Base-by-base conservation (phyloP, 2,888 invertebrate species). In the Leptinotarsa juncta region DNA sequence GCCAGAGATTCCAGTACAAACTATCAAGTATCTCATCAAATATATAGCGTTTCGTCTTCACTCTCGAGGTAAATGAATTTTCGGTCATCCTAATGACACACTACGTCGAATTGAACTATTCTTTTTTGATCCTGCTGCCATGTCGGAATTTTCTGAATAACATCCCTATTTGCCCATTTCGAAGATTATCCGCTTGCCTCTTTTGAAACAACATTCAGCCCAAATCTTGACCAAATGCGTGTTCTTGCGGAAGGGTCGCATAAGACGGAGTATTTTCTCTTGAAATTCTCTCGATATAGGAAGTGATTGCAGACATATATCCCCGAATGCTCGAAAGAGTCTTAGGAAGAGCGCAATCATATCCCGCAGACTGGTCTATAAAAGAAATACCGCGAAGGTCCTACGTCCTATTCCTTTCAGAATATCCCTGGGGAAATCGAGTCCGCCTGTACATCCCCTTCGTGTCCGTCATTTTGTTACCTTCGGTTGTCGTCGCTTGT, bases 361-460 rank as follows among this genome's bases (percentile, higher is more conserved):
- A 62, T 62, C 62, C 62, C 42, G 62, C 65, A 62, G 26, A 65
- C 71, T 71, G 51, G 53, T 71, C 51, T 49, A 15, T 60, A 55
- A 55, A 71, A 71, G 66, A 60, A 71, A 71, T 66, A 55, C 71
- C 66, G 49, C 53, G 55, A 71, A 48, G 66, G 66, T 60, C 67
- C 70, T 60, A 60, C 60, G 55, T 70, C 70, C 50, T 42, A 26
- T 57, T 66, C 60, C 70, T 66, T 74, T 65, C 42, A 65, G 71
- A 55, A 55, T 50, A 26, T 68, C 74, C 51, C 60, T 65, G 60
- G 74, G 74, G 74, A 74, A 74, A 74, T 74, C 74, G 74, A 74
- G 70, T 71, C 72, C 62, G 53, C 55, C 74, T 32, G 74, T 66
- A 75, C 62, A 65, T 49, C 62, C 75, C 66, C 62, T 70, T 69